Conservation (phyloP, 1,140 invertebrate genomes). For the Acromyrmex heyeri region DNA sequence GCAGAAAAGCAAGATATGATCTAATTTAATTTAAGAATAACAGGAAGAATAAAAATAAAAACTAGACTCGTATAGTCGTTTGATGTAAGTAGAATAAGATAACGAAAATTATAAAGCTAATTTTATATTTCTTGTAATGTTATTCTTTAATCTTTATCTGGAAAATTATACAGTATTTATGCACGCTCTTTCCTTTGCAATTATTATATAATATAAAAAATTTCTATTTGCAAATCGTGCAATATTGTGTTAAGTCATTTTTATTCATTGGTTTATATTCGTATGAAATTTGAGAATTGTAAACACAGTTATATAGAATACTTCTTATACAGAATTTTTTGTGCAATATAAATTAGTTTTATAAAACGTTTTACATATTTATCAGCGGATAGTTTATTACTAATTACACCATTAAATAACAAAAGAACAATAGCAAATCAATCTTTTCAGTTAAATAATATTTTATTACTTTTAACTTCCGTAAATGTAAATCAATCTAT, state of each 20-base stretch:
- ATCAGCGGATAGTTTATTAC: not conserved
- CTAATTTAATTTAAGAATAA: not conserved
- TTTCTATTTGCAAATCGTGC: not conserved
- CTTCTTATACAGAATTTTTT: not conserved
- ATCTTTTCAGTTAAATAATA: too few species aligned
- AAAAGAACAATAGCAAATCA: too few species aligned
- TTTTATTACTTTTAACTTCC: too few species aligned
- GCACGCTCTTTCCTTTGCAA: not conserved
- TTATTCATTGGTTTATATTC: not conserved
- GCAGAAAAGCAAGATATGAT: conserved; percentile 13
- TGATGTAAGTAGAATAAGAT: not conserved
- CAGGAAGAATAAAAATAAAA: not conserved
- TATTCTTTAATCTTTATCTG: not conserved
- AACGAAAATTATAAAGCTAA: not conserved
- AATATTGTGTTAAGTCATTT: not conserved
- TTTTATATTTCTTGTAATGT: not conserved
- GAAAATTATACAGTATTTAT: not conserved
- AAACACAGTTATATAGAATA: not conserved
- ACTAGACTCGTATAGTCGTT: not conserved
- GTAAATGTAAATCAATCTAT: too few species aligned
- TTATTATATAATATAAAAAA: conserved; percentile 1
- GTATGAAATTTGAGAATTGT: not conserved
- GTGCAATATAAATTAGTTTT: not conserved
- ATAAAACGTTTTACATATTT: not conserved
- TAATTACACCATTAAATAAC: not conserved